Evolutionary conservation across 2,888 invertebrate species (phyloP), one percentile per base, ranked within the genome.

Genomic region (Drosophila kambysellisi): DNA sequence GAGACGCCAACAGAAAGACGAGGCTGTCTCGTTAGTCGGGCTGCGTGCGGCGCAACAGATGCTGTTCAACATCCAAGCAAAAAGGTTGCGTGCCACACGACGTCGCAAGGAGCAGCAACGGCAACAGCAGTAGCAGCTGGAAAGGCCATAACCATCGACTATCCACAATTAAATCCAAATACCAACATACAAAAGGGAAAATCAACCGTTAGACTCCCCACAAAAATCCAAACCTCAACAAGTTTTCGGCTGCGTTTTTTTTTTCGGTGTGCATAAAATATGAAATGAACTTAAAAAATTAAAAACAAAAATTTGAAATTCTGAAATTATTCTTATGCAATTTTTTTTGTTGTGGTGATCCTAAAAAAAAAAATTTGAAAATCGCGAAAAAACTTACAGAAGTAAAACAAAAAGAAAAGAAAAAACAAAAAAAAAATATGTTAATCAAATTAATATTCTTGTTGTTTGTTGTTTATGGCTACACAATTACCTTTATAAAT

Each of bases 31-130:
- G 84, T 74, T 48, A 77, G 67, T 87, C 72, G 79, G 76, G 60
- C 76, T 73, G 70, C 65, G 67, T 59, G 77, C 83, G 62, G 69
- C 73, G 88, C 88, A 88, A 89, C 88, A 88, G 90, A 89, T 88
- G 90, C 90, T 89, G 88, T 79, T 74, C 86, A 88, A 88, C 89
- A 85, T 79, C 62, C 77, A 83, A 85, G 86, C 83, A 72, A 57
- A 76, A 74, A 64, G 88, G 89, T 87, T 89, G 87, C 89, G 72
- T 59, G 75, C 70, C 85, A 79, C 75, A 51, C 33, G 32, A 41
- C 57, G 61, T 53, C 57, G 30, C 54, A 43, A 29, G 20, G 53
- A 53, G 25, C 41, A 35, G 11, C 37, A 30, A 11, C 48, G 17
- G 4, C 46, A 29, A 5, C 46, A 59, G 35, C 39, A 59, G 20